Conservation (phyloP, 2,113 vertebrate genomes). For the Hippoglossus stenolepis region DNA sequence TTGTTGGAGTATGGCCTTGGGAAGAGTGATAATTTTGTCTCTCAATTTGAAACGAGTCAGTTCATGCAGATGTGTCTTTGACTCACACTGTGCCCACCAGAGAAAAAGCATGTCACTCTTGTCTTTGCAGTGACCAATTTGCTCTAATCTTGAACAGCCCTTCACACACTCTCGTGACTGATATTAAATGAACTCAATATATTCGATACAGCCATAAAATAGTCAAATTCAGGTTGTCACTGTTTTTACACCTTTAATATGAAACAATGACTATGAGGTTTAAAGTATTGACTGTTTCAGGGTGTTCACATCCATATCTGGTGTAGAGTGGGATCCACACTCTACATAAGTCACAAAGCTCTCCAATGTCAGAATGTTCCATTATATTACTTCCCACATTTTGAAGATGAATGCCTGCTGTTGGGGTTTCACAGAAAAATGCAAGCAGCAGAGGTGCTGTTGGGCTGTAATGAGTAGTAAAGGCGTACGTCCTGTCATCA, state of each 20-base stretch:
- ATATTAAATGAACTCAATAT: background rate
- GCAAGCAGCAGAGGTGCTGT: background rate
- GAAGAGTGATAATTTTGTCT: background rate
- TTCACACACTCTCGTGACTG: background rate
- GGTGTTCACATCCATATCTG: no score
- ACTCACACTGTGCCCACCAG: background rate
- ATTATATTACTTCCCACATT: slow-evolving; percentile 18
- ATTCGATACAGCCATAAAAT: no score
- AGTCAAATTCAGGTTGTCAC: no score
- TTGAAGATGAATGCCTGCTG: background rate
- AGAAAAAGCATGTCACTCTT: background rate
- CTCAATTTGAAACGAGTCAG: background rate
- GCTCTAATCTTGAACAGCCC: background rate
- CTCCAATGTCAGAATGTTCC: background rate
- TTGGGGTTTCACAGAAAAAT: no score
- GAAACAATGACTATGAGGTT: no score
- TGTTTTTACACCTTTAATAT: no score
- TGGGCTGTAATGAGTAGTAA: background rate
- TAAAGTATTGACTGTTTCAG: no score
- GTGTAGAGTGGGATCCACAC: no score
- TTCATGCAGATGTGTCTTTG: background rate
- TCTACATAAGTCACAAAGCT: no score
- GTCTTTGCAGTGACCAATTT: background rate
- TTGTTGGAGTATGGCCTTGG: background rate
- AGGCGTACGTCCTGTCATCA: no score